phyloP scores from a whole-genome alignment of 1,140 invertebrate genomes.

The Trinorchestia longiramus region DNA sequence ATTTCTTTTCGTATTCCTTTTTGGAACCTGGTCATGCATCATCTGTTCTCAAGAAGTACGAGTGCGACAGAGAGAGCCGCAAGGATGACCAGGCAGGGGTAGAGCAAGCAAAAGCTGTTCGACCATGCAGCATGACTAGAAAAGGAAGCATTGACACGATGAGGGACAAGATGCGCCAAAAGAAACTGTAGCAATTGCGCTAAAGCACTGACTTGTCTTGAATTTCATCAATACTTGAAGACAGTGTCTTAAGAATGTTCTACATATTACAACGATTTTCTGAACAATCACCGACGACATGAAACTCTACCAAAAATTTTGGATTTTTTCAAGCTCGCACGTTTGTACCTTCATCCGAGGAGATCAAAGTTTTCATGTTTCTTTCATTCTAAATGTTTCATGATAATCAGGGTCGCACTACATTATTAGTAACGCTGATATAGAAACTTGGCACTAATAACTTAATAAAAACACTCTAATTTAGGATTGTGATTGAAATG shows the following conservation, averaged over 20 bases:
- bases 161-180: background rate
- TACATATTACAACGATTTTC: background rate
- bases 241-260: background rate
- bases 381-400: background rate
- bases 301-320: background rate
- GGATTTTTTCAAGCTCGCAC: background rate
- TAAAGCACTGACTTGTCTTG: background rate
- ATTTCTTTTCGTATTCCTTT: too few species aligned
- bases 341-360: background rate
- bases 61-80: background rate
- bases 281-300: background rate
- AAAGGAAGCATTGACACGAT: background rate
- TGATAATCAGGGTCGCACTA: background rate
- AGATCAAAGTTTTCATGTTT: background rate
- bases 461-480: too few species aligned
- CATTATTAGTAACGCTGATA: background rate
- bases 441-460: background rate
- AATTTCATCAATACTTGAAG: background rate
- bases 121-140: background rate
- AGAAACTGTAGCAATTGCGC: background rate
- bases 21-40: too few species aligned
- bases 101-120: background rate
- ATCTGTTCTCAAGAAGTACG: too few species aligned
- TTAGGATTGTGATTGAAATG: too few species aligned
- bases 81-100: background rate